Evolutionary conservation across 2,113 vertebrate genomes (phyloP).

Genomic region (Heloderma charlesbogerti): DNA sequence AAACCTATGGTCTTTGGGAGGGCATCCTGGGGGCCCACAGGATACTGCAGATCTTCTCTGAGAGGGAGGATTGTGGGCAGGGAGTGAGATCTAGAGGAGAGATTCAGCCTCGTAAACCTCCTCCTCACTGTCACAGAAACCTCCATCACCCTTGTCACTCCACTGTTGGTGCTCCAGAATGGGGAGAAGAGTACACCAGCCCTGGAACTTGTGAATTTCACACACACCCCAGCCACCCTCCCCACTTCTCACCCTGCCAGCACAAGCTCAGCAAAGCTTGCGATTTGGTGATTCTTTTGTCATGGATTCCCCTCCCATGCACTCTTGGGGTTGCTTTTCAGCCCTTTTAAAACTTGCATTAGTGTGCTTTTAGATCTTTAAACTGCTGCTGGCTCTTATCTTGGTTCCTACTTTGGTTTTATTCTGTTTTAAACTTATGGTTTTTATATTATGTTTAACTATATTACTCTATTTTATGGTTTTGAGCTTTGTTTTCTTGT

Average conservation of each 20-base stretch:
- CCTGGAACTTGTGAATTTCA: background rate
- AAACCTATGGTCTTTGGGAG: background rate
- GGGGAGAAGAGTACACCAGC: background rate
- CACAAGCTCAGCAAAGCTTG: background rate
- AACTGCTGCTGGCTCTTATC: too few relatives aligned
- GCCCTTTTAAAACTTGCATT: too few relatives aligned
- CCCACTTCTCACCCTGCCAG: background rate
- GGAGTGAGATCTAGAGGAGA: background rate
- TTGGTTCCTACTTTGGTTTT: too few relatives aligned
- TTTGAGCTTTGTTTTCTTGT: too few relatives aligned
- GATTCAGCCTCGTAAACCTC: too few relatives aligned
- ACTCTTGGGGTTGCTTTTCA: background rate
- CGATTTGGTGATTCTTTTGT: background rate
- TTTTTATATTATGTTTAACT: too few relatives aligned
- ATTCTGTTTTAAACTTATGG: too few relatives aligned
- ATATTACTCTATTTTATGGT: too few relatives aligned
- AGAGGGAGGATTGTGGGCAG: background rate
- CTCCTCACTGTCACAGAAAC: background rate
- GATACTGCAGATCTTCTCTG: background rate
- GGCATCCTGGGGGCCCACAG: too few relatives aligned
- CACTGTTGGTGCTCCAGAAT: background rate
- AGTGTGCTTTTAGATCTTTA: too few relatives aligned
- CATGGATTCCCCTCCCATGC: background rate
- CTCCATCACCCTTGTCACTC: background rate
- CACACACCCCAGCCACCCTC: background rate